Percentiles rank a stretch among this genome's conserved stretches.
phyloP scores from a whole-genome alignment of 2,888 invertebrate species.

The Acronicta alni region DNA sequence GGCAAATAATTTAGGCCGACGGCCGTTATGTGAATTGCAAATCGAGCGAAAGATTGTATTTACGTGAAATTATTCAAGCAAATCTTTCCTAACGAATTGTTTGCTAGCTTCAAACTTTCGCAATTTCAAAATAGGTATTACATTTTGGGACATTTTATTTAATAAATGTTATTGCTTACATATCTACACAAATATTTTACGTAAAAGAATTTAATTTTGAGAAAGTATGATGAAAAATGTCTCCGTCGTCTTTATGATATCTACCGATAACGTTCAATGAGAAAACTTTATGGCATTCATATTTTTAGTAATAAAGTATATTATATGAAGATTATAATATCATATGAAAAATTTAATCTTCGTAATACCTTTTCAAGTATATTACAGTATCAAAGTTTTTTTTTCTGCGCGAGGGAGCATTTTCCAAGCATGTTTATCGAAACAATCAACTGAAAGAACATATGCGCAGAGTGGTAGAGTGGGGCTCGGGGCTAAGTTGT shows the following conservation, averaged over 20 bases:
- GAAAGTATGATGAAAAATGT: slow-evolving; percentile 32
- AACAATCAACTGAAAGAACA: slow-evolving; percentile 49
- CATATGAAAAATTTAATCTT: slow-evolving; percentile 21
- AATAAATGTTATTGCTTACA: slow-evolving; percentile 54
- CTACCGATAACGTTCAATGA: slow-evolving; percentile 41
- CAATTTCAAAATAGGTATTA: slow-evolving; percentile 71
- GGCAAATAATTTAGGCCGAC: slow-evolving; percentile 66
- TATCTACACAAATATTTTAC: slow-evolving; percentile 33
- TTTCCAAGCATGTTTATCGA: slow-evolving; percentile 43
- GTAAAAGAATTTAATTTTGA: slow-evolving; percentile 43
- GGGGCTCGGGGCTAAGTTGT: slow-evolving; percentile 58
- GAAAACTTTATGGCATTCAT: slow-evolving; percentile 41
- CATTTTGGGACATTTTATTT: slow-evolving; percentile 57
- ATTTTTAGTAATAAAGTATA: slow-evolving; percentile 37
- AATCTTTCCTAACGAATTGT: slow-evolving; percentile 85
- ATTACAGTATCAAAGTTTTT: slow-evolving; percentile 12
- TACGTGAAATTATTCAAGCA: slow-evolving; percentile 81
- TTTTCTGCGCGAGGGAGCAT: slow-evolving; percentile 27
- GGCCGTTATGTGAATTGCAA: slow-evolving; percentile 81
- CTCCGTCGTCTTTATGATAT: slow-evolving; percentile 28
- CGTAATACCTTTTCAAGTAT: slow-evolving; percentile 16
- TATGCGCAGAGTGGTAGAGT: slow-evolving; percentile 32
- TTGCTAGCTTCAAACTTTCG: slow-evolving; percentile 79
- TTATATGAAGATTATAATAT: slow-evolving; percentile 38
- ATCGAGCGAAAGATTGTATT: slow-evolving; percentile 81